These are phyloP conservation scores for Harpagifer antarcticus DNA, from an alignment of 2,797 vertebrate species.

Conservation along the genomic window DNA sequence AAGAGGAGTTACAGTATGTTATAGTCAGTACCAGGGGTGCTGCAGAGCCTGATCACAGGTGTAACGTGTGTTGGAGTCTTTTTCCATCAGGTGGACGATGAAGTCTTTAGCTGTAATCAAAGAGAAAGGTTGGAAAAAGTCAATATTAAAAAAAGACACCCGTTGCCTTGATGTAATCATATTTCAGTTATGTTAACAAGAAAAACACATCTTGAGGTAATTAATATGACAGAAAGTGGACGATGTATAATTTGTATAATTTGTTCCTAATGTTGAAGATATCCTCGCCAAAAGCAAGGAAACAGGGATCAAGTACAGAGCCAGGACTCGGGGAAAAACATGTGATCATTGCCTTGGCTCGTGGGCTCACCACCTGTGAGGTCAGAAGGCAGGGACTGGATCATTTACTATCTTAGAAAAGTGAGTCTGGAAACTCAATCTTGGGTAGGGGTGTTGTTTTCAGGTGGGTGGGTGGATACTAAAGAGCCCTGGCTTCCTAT, in stretches of 20 bases:
- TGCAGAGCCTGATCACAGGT: conserved; percentile 97
- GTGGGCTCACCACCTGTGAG: conserved; percentile 15
- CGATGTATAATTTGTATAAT: conserved; percentile 7
- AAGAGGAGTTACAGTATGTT: background rate
- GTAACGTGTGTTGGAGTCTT: conserved; percentile 90
- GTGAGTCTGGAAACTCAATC: background rate
- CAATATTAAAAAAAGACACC: background rate
- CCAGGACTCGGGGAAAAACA: conserved; percentile 7
- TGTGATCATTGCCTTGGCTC: conserved; percentile 18
- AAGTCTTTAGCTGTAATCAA: conserved; percentile 93
- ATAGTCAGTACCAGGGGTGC: conserved; percentile 84
- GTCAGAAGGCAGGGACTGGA: conserved; percentile 10
- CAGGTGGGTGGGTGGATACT: background rate
- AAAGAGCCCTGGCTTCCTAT: background rate
- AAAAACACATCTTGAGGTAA: conserved; percentile 11
- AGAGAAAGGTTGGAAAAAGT: conserved; percentile 1
- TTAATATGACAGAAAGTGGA: conserved; percentile 7
- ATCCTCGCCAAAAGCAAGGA: background rate
- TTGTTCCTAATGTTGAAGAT: conserved; percentile 15
- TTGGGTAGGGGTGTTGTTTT: background rate
- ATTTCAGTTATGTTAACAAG: conserved; percentile 7
- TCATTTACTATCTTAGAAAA: conserved; percentile 11
- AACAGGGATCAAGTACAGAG: conserved; percentile 24
- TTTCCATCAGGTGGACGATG: conserved; percentile 96
- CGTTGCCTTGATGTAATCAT: background rate